phyloP scores from a whole-genome alignment of 2,113 vertebrate genomes.

The Anas platyrhynchos region DNA sequence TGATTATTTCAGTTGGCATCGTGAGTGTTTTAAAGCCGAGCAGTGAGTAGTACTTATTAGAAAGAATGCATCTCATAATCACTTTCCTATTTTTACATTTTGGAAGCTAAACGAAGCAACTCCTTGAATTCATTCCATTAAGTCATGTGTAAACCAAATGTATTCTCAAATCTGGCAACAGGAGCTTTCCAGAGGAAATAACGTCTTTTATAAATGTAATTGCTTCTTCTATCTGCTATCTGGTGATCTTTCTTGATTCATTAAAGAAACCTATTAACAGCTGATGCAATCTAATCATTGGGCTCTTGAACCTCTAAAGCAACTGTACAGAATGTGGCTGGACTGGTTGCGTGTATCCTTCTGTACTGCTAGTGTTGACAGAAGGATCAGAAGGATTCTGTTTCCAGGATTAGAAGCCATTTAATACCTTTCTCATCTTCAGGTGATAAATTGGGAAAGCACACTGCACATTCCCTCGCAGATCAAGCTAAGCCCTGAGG shows the following conservation, averaged over 20 bases:
- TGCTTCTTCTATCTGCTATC: background rate
- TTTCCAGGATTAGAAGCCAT: background rate
- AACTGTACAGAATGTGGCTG: background rate
- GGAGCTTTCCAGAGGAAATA: background rate
- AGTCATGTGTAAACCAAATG: background rate
- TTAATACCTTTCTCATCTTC: slow-evolving; percentile 24
- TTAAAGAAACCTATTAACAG: background rate
- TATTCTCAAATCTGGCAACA: background rate
- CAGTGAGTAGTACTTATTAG: background rate
- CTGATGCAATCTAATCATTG: background rate
- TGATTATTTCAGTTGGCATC: background rate
- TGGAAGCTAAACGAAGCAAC: background rate
- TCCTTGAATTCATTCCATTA: background rate
- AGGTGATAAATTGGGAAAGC: slow-evolving; percentile 99
- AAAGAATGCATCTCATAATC: background rate
- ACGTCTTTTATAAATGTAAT: background rate
- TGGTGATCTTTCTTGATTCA: background rate
- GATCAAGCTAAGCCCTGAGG: slow-evolving; percentile 91
- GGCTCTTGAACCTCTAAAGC: background rate
- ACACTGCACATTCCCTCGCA: slow-evolving; percentile 95
- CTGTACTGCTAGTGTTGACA: background rate
- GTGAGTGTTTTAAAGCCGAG: background rate
- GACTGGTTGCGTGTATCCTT: accelerated
- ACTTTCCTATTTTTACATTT: background rate
- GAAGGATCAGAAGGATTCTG: background rate